phyloP scores from a whole-genome alignment of 1,140 invertebrate genomes.

The Probaryconus sp. region DNA sequence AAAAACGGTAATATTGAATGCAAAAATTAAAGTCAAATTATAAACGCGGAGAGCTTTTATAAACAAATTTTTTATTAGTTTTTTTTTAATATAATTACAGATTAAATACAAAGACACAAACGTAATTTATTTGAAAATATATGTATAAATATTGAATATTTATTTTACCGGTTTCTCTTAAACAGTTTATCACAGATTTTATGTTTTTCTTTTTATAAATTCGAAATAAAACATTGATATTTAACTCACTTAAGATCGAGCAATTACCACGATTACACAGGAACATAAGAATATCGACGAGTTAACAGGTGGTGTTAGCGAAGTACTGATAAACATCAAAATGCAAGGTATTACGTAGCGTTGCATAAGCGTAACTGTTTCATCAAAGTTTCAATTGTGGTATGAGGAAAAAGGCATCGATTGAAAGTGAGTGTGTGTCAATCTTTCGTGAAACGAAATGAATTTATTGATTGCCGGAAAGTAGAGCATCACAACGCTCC shows the following conservation, averaged over 20 bases:
- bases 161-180: no score
- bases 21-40: conserved; percentile 31
- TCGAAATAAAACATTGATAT: no score
- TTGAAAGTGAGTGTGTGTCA: conserved; percentile 50
- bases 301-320: conserved; percentile 33
- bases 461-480: conserved; percentile 61
- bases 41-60: no score
- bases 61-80: no score
- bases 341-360: conserved; percentile 18
- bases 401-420: background rate
- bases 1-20: conserved; percentile 15
- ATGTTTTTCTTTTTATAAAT: no score
- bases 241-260: no score
- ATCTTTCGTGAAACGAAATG: conserved; percentile 56
- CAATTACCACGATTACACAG: no score
- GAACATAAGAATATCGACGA: background rate
- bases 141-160: no score
- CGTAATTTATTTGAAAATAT: no score
- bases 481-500: conserved; percentile 41
- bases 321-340: conserved; percentile 31
- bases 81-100: no score
- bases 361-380: conserved; percentile 24
- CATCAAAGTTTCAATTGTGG: conserved; percentile 30
- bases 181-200: no score
- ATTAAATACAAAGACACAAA: no score